A percentile compares a stretch with the other conserved stretches of the same genome.
Evolutionary conservation across 2,797 vertebrate genomes (phyloP).

Genomic region (Phrynocephalus vlangalii): DNA sequence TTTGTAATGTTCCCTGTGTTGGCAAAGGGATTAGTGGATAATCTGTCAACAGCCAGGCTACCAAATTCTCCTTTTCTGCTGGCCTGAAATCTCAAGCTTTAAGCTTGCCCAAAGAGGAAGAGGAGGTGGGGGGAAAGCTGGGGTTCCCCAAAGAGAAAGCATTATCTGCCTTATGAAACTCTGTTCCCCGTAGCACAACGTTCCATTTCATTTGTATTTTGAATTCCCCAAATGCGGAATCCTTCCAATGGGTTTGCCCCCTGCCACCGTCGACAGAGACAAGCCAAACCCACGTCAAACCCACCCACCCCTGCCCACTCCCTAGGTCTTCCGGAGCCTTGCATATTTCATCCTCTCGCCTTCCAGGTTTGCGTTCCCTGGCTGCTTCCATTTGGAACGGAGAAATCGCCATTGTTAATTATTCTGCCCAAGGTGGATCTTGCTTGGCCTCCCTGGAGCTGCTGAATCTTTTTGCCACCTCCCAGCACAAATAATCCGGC

Average conservation of each 20-base stretch:
- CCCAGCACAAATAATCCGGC: conserved; percentile 71
- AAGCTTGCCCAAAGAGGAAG: too few species aligned
- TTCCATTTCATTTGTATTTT: conserved; percentile 73
- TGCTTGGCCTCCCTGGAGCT: conserved; percentile 72
- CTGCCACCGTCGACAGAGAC: conserved; percentile 5
- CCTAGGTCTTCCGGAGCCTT: neutral
- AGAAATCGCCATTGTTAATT: conserved; percentile 73
- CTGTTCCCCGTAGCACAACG: conserved; percentile 67
- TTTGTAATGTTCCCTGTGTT: neutral
- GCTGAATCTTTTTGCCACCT: conserved; percentile 69
- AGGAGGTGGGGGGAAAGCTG: too few species aligned
- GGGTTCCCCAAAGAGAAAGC: conserved; percentile 50
- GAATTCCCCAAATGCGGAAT: conserved; percentile 64
- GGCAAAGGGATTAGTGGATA: neutral
- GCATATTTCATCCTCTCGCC: conserved; percentile 60
- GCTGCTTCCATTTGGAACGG: conserved; percentile 72
- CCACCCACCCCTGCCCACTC: too few species aligned
- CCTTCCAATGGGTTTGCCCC: conserved; percentile 41
- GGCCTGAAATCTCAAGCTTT: too few species aligned
- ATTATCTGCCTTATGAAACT: conserved; percentile 66
- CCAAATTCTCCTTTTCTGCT: neutral
- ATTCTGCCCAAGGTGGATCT: conserved; percentile 67
- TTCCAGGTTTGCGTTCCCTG: conserved; percentile 65
- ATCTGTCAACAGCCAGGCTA: neutral
- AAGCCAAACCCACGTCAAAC: conserved; percentile 13